Percentiles rank a stretch among this genome's conserved stretches.
phyloP scores from a whole-genome alignment of 2,113 vertebrate genomes.

The Vulpes vulpes region DNA sequence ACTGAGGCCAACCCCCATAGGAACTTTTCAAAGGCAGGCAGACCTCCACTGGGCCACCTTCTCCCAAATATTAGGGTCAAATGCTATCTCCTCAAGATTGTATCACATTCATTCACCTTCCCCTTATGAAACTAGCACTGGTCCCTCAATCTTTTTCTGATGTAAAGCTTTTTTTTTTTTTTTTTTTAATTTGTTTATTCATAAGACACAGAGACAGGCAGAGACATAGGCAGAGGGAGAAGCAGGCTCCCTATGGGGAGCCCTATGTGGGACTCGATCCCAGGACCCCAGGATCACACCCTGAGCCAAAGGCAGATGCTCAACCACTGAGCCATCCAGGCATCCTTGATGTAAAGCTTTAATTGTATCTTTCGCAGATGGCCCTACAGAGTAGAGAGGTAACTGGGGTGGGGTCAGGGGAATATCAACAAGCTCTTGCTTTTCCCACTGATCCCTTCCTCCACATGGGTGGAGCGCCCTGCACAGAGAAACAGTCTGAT shows the following conservation, averaged over 20 bases:
- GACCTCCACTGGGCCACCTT: not conserved
- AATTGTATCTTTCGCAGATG: not conserved
- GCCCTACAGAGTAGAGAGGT: not conserved
- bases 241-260: too few species aligned
- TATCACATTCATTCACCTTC: not conserved
- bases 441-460: not conserved
- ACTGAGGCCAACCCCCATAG: not conserved
- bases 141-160: conserved; percentile 19
- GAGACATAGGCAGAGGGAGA: too few species aligned
- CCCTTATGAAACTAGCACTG: conserved; percentile 27
- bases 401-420: rapidly evolving
- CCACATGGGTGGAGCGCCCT: not conserved
- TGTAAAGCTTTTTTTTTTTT: not conserved
- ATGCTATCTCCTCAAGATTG: not conserved
- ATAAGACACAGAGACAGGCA: too few species aligned
- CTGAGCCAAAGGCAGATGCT: too few species aligned
- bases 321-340: too few species aligned
- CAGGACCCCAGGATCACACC: too few species aligned
- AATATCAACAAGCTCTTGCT: conserved; percentile 8
- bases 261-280: too few species aligned
- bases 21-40: not conserved
- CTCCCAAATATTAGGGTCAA: conserved; percentile 31
- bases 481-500: not conserved
- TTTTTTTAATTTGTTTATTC: too few species aligned
- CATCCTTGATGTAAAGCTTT: conserved; percentile 17